Evolutionary conservation across 2,113 vertebrate genomes (phyloP), one percentile per base, ranked within the genome.

Genomic region (Euleptes europaea): DNA sequence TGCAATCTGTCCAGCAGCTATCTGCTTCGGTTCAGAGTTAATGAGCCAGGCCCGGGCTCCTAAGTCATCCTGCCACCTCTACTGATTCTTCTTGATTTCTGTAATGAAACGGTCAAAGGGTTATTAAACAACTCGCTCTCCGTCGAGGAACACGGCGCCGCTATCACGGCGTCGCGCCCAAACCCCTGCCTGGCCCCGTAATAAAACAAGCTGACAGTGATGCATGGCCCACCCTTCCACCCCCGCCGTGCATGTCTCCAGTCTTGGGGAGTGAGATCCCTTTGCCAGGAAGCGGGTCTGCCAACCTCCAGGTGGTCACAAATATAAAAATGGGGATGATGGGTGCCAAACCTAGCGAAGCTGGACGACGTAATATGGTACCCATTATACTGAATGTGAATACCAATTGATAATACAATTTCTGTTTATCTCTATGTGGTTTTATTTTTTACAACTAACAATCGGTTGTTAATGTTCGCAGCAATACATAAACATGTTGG

Each of bases 41-140:
- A 80, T 85, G 84, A 73, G 84, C 84, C 84, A 85, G 77, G 77
- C 77, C 54, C 72, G 54, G 77, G 69, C 84, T 85, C 77, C 84
- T 85, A 85, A 85, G 84, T 85, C 84, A 85, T 85, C 84, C 84
- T 85, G 84, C 84, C 84, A 85, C 77, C 84, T 85, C 54, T 72
- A 65, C 84, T 85, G 84, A 85, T 85, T 85, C 78, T 85, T 80
- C 77, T 85, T 85, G 84, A 85, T 85, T 85, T 80, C 84, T 85
- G 77, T 85, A 85, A 85, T 85, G 84, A 85, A 85, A 85, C 17
- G 84, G 84, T 85, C 84, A 85, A 73, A 85, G 84, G 67, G 77
- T 85, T 85, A 85, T 85, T 85, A 80, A 85, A 80, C 84, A 85
- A 85, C 84, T 80, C 65, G 84, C 84, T 85, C 77, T 79, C 5